Percentiles rank a stretch among this genome's conserved stretches.
phyloP scores from a whole-genome alignment of 2,113 vertebrate genomes.

The Prionailurus viverrinus region DNA sequence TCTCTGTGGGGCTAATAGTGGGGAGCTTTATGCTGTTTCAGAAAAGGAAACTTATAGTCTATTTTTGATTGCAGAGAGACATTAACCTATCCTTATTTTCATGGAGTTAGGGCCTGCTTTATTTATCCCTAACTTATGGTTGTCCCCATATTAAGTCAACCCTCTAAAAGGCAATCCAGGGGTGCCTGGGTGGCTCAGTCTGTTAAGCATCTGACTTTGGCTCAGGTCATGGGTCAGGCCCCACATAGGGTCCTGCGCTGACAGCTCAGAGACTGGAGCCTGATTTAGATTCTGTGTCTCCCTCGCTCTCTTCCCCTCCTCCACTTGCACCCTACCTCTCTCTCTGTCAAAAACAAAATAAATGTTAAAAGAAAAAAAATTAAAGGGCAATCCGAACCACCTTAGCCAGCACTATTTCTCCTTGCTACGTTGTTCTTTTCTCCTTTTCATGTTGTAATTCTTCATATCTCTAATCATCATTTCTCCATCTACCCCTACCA shows the following conservation, averaged over 20 bases:
- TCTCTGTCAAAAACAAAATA: no score
- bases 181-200: no score
- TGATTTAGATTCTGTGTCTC: no score
- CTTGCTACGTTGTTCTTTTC: neutral
- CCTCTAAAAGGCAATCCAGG: neutral
- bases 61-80: neutral
- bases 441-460: neutral
- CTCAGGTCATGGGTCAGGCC: no score
- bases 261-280: no score
- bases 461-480: neutral
- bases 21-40: neutral
- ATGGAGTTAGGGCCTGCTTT: neutral
- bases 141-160: neutral
- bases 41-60: neutral
- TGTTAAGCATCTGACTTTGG: no score
- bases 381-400: neutral
- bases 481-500: neutral
- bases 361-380: no score
- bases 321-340: no score
- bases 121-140: neutral
- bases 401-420: neutral
- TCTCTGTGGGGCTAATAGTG: neutral
- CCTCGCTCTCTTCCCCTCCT: no score
- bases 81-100: neutral
- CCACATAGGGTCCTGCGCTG: no score